Evolutionary conservation across 2,888 invertebrate species (phyloP).

Genomic region (Stenolophus ochropezus): DNA sequence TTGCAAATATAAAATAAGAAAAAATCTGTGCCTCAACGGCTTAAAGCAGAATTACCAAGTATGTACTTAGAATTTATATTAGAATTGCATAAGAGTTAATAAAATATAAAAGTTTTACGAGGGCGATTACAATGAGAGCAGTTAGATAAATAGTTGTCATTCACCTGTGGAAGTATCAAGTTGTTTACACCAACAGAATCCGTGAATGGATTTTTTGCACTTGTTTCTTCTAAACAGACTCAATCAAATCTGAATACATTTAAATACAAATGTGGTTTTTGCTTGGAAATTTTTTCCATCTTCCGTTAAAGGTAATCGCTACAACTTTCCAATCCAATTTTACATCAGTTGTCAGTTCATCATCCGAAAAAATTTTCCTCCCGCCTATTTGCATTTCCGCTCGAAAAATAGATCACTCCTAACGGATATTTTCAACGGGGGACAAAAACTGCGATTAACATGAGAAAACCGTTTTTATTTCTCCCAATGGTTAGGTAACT

Average conservation of each 20-base stretch:
- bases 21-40: neutral
- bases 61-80: neutral
- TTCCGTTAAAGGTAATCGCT: conserved; percentile 37
- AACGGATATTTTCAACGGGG: conserved; percentile 18
- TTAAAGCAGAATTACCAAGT: neutral
- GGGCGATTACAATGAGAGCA: neutral
- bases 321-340: conserved; percentile 41
- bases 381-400: conserved; percentile 34
- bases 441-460: neutral
- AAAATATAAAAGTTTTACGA: neutral
- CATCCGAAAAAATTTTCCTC: conserved; percentile 14
- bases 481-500: too few species aligned
- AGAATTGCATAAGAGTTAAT: neutral
- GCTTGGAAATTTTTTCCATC: conserved; percentile 11
- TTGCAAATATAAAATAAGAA: neutral
- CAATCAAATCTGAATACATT: conserved; percentile 42
- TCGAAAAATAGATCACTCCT: neutral
- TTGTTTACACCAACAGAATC: conserved; percentile 23
- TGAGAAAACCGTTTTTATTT: neutral
- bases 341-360: conserved; percentile 32
- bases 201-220: conserved; percentile 34
- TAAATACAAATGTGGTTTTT: conserved; percentile 52
- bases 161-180: conserved; percentile 29
- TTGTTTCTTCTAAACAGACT: conserved; percentile 23
- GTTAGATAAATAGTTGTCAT: neutral